A percentile compares a stretch with the other conserved stretches of the same genome.
Conservation (phyloP, 2,888 invertebrate species). For the Ceratothoa steindachneri region DNA sequence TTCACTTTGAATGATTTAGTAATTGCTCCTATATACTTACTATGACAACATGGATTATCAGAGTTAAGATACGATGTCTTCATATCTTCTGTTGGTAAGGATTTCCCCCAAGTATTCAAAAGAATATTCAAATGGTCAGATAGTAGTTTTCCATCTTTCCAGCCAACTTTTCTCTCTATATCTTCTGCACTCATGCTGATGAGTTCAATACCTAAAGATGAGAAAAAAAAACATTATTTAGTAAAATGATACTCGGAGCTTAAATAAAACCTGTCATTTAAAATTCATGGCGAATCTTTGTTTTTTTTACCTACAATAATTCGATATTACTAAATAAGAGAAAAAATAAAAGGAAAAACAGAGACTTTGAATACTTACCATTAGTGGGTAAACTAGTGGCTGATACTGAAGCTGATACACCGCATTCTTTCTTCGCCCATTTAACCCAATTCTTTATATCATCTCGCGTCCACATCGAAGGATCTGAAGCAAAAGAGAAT, state of each 20-base stretch:
- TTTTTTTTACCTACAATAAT: no score
- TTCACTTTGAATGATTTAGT: no score
- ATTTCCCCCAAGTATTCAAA: slow-evolving; percentile 1
- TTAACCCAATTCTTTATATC: slow-evolving; percentile 6
- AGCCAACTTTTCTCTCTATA: slow-evolving; percentile 1
- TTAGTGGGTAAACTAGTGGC: neutral
- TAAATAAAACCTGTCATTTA: no score
- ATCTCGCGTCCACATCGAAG: neutral
- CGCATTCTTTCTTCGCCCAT: slow-evolving; percentile 3
- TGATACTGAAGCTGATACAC: neutral
- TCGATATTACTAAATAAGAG: no score
- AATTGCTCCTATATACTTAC: neutral
- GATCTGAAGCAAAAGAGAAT: neutral
- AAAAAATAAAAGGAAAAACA: no score
- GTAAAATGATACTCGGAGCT: neutral
- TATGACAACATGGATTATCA: neutral
- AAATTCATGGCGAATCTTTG: no score
- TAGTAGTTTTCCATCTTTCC: neutral
- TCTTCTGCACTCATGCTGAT: neutral
- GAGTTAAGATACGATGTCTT: neutral
- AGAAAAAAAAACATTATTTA: neutral
- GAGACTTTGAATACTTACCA: neutral
- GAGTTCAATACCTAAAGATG: neutral
- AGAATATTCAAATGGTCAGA: neutral
- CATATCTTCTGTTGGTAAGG: neutral